Evolutionary conservation across 2,113 vertebrate species (phyloP).

Genomic region (Axis porcinus): DNA sequence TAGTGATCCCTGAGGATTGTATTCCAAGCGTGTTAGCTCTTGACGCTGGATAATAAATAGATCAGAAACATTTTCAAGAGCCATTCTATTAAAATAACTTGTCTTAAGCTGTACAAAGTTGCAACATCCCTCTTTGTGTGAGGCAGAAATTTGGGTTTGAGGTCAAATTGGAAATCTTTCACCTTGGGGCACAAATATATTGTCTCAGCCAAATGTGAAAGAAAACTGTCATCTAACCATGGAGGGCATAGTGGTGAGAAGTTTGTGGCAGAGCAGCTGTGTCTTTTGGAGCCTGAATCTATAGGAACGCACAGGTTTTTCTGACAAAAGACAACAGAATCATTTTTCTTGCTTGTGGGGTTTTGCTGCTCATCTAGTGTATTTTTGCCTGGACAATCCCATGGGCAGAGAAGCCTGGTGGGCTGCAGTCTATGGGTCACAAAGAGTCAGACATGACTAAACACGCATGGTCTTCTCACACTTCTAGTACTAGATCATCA

Average conservation of each 20-base stretch:
- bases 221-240: neutral
- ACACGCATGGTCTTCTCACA: neutral
- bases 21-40: neutral
- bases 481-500: neutral
- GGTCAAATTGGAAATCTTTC: neutral
- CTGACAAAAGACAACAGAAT: neutral
- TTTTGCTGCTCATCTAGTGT: neutral
- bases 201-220: neutral
- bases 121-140: neutral
- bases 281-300: neutral
- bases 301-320: neutral
- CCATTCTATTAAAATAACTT: neutral
- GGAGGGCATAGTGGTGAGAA: neutral
- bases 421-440: neutral
- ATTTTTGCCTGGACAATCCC: neutral
- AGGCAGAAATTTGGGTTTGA: neutral
- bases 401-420: neutral
- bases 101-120: neutral
- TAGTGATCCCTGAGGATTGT: neutral
- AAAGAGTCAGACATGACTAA: neutral
- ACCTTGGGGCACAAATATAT: neutral
- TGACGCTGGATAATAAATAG: neutral
- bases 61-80: neutral
- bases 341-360: neutral
- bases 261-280: neutral